These are phyloP conservation scores for Charadrius vociferus DNA, from an alignment of 2,113 vertebrate species.

Conservation along the genomic window DNA sequence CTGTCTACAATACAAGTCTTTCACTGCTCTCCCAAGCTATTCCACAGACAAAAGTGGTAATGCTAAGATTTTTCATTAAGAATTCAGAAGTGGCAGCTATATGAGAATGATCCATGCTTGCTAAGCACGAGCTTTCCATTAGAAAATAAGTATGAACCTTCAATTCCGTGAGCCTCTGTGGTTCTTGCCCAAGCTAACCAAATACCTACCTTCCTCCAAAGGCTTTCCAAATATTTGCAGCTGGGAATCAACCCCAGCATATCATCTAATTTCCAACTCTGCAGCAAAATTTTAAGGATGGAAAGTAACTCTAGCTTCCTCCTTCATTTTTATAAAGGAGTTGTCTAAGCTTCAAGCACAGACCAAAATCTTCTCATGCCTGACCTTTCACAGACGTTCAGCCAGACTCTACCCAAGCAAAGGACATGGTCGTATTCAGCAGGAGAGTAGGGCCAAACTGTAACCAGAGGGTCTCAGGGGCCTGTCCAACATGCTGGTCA, in stretches of 20 bases:
- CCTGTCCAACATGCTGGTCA: rapidly evolving
- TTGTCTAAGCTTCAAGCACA: background rate
- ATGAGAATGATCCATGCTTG: background rate
- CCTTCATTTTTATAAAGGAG: background rate
- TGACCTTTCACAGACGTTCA: background rate
- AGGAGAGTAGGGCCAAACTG: background rate
- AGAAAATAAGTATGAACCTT: background rate
- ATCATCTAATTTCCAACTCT: background rate
- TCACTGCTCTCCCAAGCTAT: background rate
- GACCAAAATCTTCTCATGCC: background rate
- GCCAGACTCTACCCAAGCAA: background rate
- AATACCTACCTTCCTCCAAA: background rate
- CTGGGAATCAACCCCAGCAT: background rate
- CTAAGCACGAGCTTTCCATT: background rate
- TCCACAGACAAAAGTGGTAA: background rate
- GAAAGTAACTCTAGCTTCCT: background rate
- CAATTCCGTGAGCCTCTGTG: background rate
- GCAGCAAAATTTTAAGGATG: background rate
- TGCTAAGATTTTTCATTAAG: background rate
- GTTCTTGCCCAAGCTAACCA: background rate
- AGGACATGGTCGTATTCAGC: background rate
- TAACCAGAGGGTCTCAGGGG: background rate
- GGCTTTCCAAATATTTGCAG: background rate
- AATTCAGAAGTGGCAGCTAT: background rate
- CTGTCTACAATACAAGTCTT: background rate